A percentile compares a stretch with the other conserved stretches of the same genome.
phyloP scores from a whole-genome alignment of 2,113 vertebrate species.

The Recurvirostra avosetta region DNA sequence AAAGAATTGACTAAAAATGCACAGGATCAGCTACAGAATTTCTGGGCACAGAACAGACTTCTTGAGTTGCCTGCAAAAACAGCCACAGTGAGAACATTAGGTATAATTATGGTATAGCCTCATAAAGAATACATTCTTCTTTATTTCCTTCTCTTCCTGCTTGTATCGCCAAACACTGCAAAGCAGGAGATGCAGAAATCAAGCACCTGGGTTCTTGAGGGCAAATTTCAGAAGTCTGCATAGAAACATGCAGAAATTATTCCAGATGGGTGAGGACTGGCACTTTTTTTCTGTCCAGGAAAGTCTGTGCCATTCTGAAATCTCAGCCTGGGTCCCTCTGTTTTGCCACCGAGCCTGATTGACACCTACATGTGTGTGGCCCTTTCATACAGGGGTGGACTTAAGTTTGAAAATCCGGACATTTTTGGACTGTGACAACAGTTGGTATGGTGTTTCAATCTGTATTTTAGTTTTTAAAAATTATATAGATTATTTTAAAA shows the following conservation, averaged over 20 bases:
- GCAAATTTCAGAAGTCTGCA: background rate
- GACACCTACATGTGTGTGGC: conserved; percentile 68
- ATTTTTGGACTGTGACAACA: conserved; percentile 65
- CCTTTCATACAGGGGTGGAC: conserved; percentile 52
- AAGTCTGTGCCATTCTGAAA: conserved; percentile 51
- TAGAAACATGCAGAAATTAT: background rate
- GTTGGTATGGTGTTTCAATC: conserved; percentile 58
- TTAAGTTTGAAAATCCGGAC: conserved; percentile 69
- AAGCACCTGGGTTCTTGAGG: background rate
- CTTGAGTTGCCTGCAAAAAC: background rate
- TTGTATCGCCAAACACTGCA: background rate
- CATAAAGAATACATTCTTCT: background rate
- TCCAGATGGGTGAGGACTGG: conserved; percentile 11
- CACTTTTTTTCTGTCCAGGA: background rate
- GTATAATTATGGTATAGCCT: background rate
- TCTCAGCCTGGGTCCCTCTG: conserved; percentile 37
- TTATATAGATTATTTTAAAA: background rate
- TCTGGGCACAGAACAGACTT: background rate
- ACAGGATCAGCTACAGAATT: background rate
- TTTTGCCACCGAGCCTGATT: conserved; percentile 58
- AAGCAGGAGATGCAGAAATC: conserved; percentile 2
- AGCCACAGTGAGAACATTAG: background rate
- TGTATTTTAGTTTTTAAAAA: background rate
- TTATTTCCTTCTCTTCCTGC: background rate
- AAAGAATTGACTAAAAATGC: conserved; percentile 1